Evolutionary conservation across 2,888 invertebrate genomes (phyloP).

Genomic region (Electrophaes corylata): DNA sequence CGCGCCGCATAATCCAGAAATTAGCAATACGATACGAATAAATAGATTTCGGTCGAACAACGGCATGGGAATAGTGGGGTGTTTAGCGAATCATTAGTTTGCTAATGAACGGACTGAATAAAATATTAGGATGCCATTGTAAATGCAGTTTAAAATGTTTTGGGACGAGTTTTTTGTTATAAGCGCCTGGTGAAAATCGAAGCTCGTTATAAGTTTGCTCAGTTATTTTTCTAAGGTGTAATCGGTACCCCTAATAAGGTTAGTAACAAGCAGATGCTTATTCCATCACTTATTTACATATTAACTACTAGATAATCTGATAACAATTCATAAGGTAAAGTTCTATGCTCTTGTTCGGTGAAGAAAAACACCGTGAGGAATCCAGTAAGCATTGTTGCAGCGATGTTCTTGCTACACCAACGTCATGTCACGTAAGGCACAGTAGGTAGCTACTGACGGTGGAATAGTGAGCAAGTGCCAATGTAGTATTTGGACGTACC

Average conservation of each 20-base stretch:
- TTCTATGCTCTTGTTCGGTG: too few relatives aligned
- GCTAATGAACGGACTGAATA: slow-evolving; percentile 70
- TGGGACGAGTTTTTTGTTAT: slow-evolving; percentile 2
- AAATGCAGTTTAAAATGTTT: slow-evolving; percentile 32
- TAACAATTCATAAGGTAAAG: too few relatives aligned
- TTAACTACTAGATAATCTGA: too few relatives aligned
- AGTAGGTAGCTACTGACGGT: too few relatives aligned
- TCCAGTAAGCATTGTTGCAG: too few relatives aligned
- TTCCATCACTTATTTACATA: too few relatives aligned
- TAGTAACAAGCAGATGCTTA: too few relatives aligned
- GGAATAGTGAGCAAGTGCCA: too few relatives aligned
- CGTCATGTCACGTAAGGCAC: too few relatives aligned
- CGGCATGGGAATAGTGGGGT: slow-evolving; percentile 66
- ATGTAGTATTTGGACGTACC: too few relatives aligned
- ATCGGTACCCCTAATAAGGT: neutral
- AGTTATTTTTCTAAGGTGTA: slow-evolving; percentile 11
- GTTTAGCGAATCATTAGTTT: slow-evolving; percentile 70
- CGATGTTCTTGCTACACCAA: too few relatives aligned
- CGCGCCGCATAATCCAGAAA: slow-evolving; percentile 77
- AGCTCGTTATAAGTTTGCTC: slow-evolving; percentile 19
- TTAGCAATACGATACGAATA: slow-evolving; percentile 84
- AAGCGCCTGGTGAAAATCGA: slow-evolving; percentile 14
- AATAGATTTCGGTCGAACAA: slow-evolving; percentile 77
- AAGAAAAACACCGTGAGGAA: too few relatives aligned
- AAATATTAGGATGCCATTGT: slow-evolving; percentile 49